These are phyloP conservation scores for Apamea anceps DNA, from an alignment of 2,888 invertebrate genomes.

Conservation along the genomic window DNA sequence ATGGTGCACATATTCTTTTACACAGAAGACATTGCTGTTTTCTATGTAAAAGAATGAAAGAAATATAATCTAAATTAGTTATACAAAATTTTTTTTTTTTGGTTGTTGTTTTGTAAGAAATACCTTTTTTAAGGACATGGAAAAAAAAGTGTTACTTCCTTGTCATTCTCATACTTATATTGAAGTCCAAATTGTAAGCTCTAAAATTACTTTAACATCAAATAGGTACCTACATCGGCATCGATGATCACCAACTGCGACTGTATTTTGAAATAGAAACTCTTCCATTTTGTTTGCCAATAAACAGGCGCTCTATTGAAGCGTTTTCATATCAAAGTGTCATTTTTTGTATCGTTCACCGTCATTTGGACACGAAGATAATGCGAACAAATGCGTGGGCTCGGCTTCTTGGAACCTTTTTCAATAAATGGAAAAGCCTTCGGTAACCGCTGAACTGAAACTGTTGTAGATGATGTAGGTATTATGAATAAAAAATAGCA, in stretches of 20 bases:
- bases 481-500: constrained; percentile 33
- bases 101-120: background rate
- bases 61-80: background rate
- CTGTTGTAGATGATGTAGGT: constrained; percentile 17
- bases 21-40: background rate
- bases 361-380: constrained; percentile 50
- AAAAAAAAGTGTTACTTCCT: background rate
- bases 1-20: too few species aligned
- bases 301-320: constrained; percentile 49
- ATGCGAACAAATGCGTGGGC: constrained; percentile 43
- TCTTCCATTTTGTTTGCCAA: constrained; percentile 33
- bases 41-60: background rate
- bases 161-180: background rate
- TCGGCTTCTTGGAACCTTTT: constrained; percentile 22
- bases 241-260: background rate
- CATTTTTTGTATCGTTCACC: constrained; percentile 53
- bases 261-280: constrained; percentile 11
- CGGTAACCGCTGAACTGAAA: constrained; percentile 47
- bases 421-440: constrained; percentile 39
- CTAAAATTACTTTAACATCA: background rate
- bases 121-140: background rate
- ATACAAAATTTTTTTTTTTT: background rate
- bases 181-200: background rate
- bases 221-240: background rate
- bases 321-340: constrained; percentile 51